A percentile compares a stretch with the other conserved stretches of the same genome.
Conservation (phyloP, 2,888 invertebrate genomes). For the Sympetrum striolatum region DNA sequence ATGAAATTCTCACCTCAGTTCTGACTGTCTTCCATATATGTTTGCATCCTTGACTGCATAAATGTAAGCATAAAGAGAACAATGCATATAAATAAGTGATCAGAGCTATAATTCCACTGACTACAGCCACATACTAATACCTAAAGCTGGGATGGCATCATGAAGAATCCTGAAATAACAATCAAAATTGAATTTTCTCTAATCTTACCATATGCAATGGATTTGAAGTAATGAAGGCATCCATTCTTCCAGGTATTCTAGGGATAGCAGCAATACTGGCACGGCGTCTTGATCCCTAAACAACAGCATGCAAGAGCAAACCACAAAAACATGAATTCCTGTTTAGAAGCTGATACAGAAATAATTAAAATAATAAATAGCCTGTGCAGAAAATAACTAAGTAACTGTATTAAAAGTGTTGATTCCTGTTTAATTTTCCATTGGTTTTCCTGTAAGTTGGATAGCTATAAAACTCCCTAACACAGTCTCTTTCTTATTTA, state of each 20-base stretch:
- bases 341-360: too few relatives aligned
- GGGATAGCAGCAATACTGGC: slow-evolving; percentile 65
- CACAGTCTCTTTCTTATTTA: too few relatives aligned
- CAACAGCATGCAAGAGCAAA: background rate
- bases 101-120: background rate
- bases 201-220: slow-evolving; percentile 22
- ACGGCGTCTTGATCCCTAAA: slow-evolving; percentile 57
- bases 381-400: too few relatives aligned
- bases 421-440: too few relatives aligned
- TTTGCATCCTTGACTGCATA: slow-evolving; percentile 13
- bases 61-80: background rate
- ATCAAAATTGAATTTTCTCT: background rate
- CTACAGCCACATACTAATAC: too few relatives aligned
- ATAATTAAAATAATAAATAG: too few relatives aligned
- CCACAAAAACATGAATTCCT: background rate
- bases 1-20: slow-evolving; percentile 4
- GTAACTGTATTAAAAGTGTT: too few relatives aligned
- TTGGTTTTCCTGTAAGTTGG: too few relatives aligned
- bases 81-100: background rate
- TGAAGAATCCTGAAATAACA: background rate
- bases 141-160: background rate
- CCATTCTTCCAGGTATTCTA: slow-evolving; percentile 56
- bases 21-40: slow-evolving; percentile 12
- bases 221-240: slow-evolving; percentile 2
- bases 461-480: too few relatives aligned